Base-by-base conservation (phyloP, 2,797 vertebrate species). In the Muscicapa striata region DNA sequence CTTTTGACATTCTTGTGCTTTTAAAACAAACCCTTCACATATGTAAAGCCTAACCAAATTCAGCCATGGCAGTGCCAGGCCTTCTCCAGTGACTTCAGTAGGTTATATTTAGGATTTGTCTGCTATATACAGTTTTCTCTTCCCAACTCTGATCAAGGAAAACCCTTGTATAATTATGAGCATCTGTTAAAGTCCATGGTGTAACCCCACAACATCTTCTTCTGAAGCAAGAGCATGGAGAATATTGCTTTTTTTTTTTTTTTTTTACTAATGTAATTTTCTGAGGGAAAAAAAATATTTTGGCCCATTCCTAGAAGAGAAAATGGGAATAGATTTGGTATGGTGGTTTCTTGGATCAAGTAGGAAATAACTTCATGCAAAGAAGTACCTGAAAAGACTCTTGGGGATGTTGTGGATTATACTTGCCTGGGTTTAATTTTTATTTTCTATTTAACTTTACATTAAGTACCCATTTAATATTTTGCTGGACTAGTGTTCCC, bases 381-480 rank as follows among this genome's bases (percentile, higher is more conserved):
- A 87, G 45, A 52, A 79, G 32, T 61, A 70, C 15, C 52, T 82
- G 61, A 67, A 83, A 93, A 38, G 14, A 76, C 29, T 87, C 14
- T 15, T 36, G 27, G 34, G 49, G 76, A 57, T 48, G 73, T 70
- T 84, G 30, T 79, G 59, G 52, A 43, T 91, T 86, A 41, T 69
- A n/a, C 22, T 88, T 94, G 40, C 52, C 55, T 81, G 74, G 4
- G 16, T 24, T 93, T 88, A 48, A 49, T 74, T 96, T 94, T 91
- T 78, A 43, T 72, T 80, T 76, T 76, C 15, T 83, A n/a, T 89
- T 88, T 90, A 73, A 48, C 21, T 93, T 92, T 62, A 68, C 9
- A 26, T 89, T 41, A 88, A 83, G 27, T 76, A 76, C 24, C 13
- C 0, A 0, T 41, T 69, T 82, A 77, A 69, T 62, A 11, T 72